Evolutionary conservation across 2,113 vertebrate species (phyloP).

Genomic region (Glaucidium brasilianum): DNA sequence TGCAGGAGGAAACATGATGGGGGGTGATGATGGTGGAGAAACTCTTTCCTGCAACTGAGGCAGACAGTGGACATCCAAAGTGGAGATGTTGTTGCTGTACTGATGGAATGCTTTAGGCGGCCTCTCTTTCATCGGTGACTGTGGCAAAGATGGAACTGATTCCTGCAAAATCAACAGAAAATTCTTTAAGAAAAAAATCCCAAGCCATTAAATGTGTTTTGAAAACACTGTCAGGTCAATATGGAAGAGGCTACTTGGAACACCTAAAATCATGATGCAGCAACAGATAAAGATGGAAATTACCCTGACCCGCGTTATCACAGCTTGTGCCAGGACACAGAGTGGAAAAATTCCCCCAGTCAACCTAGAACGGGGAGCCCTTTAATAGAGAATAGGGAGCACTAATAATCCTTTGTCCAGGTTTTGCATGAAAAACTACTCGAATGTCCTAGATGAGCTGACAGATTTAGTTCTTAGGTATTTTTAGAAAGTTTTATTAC

Average conservation of each 20-base stretch:
- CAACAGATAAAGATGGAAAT: neutral
- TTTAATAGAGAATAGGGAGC: neutral
- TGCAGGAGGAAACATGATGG: slow-evolving; percentile 80
- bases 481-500: neutral
- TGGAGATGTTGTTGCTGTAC: slow-evolving; percentile 91
- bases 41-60: slow-evolving; percentile 80
- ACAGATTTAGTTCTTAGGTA: neutral
- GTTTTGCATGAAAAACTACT: neutral
- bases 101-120: slow-evolving; percentile 82
- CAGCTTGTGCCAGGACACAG: rapidly evolving
- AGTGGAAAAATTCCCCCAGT: neutral
- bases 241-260: neutral
- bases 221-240: neutral
- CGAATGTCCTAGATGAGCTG: rapidly evolving
- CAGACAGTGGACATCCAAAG: slow-evolving; percentile 88
- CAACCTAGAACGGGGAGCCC: neutral
- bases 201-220: neutral
- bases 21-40: slow-evolving; percentile 78
- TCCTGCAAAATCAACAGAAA: slow-evolving; percentile 71
- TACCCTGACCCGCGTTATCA: neutral
- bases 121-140: slow-evolving; percentile 74
- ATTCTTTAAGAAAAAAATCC: neutral
- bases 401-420: neutral
- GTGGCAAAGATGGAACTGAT: slow-evolving; percentile 69
- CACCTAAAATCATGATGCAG: neutral